A percentile compares a stretch with the other conserved stretches of the same genome.
phyloP scores from a whole-genome alignment of 2,888 invertebrate species.

The Napeogenes sylphis region DNA sequence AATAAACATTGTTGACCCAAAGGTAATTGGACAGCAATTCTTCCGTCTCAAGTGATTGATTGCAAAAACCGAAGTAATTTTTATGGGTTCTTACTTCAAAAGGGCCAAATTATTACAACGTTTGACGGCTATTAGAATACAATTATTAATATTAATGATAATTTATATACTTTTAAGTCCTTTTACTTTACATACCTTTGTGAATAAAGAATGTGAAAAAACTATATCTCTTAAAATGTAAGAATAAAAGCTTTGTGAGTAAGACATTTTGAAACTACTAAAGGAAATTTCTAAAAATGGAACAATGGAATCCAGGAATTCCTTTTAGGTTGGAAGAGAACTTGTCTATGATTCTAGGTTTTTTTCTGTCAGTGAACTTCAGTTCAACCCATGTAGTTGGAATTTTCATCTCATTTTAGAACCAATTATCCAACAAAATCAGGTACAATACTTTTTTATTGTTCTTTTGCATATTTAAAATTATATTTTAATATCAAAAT shows the following conservation, averaged over 20 bases:
- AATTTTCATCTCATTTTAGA: slow-evolving; percentile 4
- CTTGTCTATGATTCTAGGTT: slow-evolving; percentile 1
- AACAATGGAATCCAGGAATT: slow-evolving; percentile 3
- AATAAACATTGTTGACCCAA: slow-evolving; percentile 4
- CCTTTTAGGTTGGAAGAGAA: slow-evolving; percentile 5
- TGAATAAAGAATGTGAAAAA: neutral
- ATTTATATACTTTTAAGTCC: neutral
- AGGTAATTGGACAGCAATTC: slow-evolving; percentile 6
- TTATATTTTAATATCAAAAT: too few relatives aligned
- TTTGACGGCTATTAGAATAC: neutral
- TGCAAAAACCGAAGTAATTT: slow-evolving; percentile 3
- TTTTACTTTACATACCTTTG: neutral
- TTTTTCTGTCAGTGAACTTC: neutral
- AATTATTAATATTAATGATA: neutral
- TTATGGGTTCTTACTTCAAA: slow-evolving; percentile 1
- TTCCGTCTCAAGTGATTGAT: slow-evolving; percentile 5
- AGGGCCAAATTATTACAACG: neutral
- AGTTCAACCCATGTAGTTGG: neutral
- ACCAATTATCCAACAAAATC: neutral
- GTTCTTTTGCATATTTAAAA: too few relatives aligned
- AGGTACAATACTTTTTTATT: neutral
- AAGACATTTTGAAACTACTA: slow-evolving; percentile 1
- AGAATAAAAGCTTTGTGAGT: neutral
- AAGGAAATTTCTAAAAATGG: neutral
- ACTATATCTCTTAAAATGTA: slow-evolving; percentile 1